A percentile compares a stretch with the other conserved stretches of the same genome.
phyloP scores from a whole-genome alignment of 2,113 vertebrate genomes.

The Phocoena phocoena region DNA sequence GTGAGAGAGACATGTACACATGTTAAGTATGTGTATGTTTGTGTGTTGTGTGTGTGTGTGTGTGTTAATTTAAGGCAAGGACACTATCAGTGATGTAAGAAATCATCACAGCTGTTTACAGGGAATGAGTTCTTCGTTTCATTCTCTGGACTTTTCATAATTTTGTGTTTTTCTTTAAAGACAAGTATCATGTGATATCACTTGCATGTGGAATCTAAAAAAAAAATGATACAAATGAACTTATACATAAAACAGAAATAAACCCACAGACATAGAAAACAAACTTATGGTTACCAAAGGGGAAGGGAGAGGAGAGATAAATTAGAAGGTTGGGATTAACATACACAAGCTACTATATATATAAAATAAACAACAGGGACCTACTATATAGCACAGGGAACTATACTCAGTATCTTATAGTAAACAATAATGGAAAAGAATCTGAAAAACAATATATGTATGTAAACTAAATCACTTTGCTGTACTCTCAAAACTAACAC shows the following conservation, averaged over 20 bases:
- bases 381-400: neutral
- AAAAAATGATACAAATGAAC: neutral
- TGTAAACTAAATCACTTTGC: neutral
- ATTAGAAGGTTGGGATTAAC: neutral
- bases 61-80: neutral
- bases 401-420: neutral
- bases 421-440: neutral
- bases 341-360: neutral
- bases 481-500: neutral
- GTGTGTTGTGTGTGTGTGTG: neutral
- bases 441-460: neutral
- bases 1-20: neutral
- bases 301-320: neutral
- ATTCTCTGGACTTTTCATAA: neutral
- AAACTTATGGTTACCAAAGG: neutral
- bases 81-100: conserved; percentile 29
- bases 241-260: neutral
- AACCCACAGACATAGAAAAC: neutral
- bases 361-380: neutral
- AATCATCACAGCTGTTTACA: conserved; percentile 60
- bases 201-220: neutral
- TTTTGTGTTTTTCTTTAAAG: neutral
- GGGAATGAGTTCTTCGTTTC: conserved; percentile 52
- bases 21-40: neutral
- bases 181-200: neutral